phyloP scores from a whole-genome alignment of 1,140 invertebrate species.

The Ceratina calcarata region DNA sequence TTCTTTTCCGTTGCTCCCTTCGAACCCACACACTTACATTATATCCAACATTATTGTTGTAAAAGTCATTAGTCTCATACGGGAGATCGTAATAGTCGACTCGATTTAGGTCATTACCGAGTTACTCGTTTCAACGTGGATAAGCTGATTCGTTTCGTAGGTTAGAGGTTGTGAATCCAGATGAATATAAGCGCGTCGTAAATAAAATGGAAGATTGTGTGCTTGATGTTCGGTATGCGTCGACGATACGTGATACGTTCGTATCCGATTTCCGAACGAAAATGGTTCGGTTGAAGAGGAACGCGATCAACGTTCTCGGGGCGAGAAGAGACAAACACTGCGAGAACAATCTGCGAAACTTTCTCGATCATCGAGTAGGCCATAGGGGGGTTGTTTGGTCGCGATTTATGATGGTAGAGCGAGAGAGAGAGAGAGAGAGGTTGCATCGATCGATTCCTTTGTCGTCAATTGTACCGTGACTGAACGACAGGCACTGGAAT shows the following conservation, averaged over 20 bases:
- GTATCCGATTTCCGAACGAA: conserved; percentile 28
- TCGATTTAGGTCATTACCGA: conserved; percentile 71
- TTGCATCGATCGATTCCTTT: conserved; percentile 57
- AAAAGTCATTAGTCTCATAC: conserved; percentile 67
- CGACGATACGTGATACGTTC: not conserved
- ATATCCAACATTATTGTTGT: conserved; percentile 75
- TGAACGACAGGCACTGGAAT: conserved; percentile 54
- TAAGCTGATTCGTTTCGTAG: no score
- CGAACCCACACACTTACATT: conserved; percentile 72
- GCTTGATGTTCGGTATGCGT: not conserved
- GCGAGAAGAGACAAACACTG: conserved; percentile 59
- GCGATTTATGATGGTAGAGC: conserved; percentile 65
- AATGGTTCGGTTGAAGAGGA: conserved; percentile 33
- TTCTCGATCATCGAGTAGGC: conserved; percentile 74
- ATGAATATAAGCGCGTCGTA: not conserved
- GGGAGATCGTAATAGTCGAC: conserved; percentile 70
- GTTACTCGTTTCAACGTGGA: conserved; percentile 6
- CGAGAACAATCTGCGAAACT: conserved; percentile 70
- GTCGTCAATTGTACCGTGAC: conserved; percentile 51
- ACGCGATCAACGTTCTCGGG: conserved; percentile 40
- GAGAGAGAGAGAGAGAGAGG: not conserved
- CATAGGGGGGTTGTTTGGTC: conserved; percentile 68
- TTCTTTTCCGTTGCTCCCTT: conserved; percentile 7
- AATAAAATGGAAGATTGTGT: conserved; percentile 5
- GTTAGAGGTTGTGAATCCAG: not conserved